A percentile compares a stretch with the other conserved stretches of the same genome.
Conservation (phyloP, 2,888 invertebrate genomes). For the Argynnis bischoffii region DNA sequence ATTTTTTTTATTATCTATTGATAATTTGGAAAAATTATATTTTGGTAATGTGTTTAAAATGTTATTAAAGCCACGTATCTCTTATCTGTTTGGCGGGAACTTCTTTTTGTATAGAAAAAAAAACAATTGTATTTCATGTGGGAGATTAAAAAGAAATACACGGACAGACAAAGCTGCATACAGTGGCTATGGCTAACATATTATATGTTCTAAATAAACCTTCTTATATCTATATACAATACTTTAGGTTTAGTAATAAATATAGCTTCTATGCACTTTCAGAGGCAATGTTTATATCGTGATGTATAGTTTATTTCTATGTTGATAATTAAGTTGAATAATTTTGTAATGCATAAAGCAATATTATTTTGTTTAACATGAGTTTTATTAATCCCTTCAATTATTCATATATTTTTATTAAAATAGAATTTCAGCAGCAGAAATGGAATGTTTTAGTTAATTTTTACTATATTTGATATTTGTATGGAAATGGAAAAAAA, state of each 20-base stretch:
- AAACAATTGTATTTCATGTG: no score
- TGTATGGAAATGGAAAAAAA: no score
- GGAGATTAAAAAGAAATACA: no score
- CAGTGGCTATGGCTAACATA: neutral
- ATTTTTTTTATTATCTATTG: no score
- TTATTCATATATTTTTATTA: neutral
- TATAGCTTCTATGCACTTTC: slow-evolving; percentile 29
- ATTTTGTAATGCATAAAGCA: slow-evolving; percentile 70
- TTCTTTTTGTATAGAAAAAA: no score
- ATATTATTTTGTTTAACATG: slow-evolving; percentile 66
- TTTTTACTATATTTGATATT: no score
- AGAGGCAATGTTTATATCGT: slow-evolving; percentile 44
- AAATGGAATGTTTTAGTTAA: no score
- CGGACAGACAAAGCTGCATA: no score
- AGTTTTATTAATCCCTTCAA: slow-evolving; percentile 52
- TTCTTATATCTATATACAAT: slow-evolving; percentile 14
- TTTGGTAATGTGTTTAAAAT: no score
- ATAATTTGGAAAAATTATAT: no score
- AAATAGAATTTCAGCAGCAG: neutral
- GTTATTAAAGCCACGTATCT: no score
- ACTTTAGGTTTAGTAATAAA: slow-evolving; percentile 2
- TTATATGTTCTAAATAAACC: slow-evolving; percentile 5
- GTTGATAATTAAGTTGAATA: slow-evolving; percentile 51
- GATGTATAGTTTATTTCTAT: slow-evolving; percentile 47
- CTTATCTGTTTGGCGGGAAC: no score